Evolutionary conservation across 2,113 vertebrate genomes (phyloP).

Genomic region (Lepus americanus): DNA sequence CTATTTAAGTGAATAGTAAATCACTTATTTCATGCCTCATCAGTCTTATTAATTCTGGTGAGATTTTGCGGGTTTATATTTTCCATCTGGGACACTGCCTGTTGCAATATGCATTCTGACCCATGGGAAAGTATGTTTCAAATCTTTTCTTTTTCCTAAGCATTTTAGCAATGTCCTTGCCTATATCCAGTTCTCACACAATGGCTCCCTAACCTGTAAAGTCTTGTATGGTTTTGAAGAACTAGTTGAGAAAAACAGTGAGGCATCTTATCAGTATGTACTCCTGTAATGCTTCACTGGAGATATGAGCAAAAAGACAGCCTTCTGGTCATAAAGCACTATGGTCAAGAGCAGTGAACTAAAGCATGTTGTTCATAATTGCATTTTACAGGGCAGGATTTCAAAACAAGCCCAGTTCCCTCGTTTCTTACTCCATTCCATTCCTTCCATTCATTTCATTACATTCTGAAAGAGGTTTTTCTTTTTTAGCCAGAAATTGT

Average conservation of each 20-base stretch:
- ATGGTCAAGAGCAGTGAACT: constrained; percentile 65
- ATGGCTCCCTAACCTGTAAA: not conserved
- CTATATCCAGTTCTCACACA: constrained; percentile 22
- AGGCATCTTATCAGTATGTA: constrained; percentile 33
- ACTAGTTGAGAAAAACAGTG: constrained; percentile 45
- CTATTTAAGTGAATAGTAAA: constrained; percentile 1
- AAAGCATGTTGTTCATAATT: constrained; percentile 77
- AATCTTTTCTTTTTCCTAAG: not conserved
- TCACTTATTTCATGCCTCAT: constrained; percentile 6
- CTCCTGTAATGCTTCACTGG: not conserved
- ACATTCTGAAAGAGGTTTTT: constrained; percentile 50
- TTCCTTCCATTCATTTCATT: constrained; percentile 55
- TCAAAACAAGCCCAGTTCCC: constrained; percentile 71
- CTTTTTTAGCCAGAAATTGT: constrained; percentile 62
- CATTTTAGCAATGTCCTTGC: constrained; percentile 25
- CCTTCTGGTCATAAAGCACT: constrained; percentile 79
- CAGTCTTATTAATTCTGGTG: constrained; percentile 10
- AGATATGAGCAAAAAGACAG: not conserved
- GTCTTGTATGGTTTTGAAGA: constrained; percentile 51
- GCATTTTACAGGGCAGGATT: constrained; percentile 73
- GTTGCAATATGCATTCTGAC: not conserved
- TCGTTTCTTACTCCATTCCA: not conserved
- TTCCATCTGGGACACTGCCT: not conserved
- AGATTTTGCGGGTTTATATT: not conserved
- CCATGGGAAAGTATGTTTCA: not conserved